Base-by-base conservation (phyloP, 2,888 invertebrate genomes). In the Tipula vernalis region DNA sequence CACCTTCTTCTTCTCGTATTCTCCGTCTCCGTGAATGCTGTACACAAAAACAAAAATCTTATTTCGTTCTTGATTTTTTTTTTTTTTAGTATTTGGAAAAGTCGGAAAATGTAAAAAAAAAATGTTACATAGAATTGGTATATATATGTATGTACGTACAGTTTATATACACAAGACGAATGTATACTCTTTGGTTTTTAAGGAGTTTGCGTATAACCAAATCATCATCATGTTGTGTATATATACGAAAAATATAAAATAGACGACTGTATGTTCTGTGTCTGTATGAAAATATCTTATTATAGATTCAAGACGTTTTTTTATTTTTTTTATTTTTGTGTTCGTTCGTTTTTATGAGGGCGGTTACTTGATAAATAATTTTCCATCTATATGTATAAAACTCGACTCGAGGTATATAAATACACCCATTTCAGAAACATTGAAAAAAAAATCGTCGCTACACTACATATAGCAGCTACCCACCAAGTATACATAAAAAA, bases 1-100 rank as follows among this genome's bases (percentile, higher is more conserved):
- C 71, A 71, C 71, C 71, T 71, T 71, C 71, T 71, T 71, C 71
- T 71, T 71, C 71, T 71, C 71, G 71, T 71, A 71, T 71, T 71
- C 71, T 71, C 28, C 28, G 28, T 71, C 71, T 71, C 28, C 28
- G 28, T 28, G 28, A 28, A 28, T 28, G 28, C 51, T 51, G n/a
- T 51, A 15, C n/a, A 51, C n/a, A 3, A 8, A 51, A 15, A 71
- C 5, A 71, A 71, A 71, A 71, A 18, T 71, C 71, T 71, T 71
- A 71, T 71, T 71, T 71, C 28, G n/a, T 71, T 71, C 71, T 71
- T 71, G 6, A 71, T 28, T 71, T 71, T 71, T 28, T 51, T 28
- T 71, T 71, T 71, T 28, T 51, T 4, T 71, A 3, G 28, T 51
- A 51, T 51, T 71, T 71, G 71, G 71, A 71, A 71, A 71, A 71